Percentiles rank a stretch among this genome's conserved stretches.
These are phyloP conservation scores for Nomada lathburiana DNA, from an alignment of 2,888 invertebrate genomes.

Conservation along the genomic window DNA sequence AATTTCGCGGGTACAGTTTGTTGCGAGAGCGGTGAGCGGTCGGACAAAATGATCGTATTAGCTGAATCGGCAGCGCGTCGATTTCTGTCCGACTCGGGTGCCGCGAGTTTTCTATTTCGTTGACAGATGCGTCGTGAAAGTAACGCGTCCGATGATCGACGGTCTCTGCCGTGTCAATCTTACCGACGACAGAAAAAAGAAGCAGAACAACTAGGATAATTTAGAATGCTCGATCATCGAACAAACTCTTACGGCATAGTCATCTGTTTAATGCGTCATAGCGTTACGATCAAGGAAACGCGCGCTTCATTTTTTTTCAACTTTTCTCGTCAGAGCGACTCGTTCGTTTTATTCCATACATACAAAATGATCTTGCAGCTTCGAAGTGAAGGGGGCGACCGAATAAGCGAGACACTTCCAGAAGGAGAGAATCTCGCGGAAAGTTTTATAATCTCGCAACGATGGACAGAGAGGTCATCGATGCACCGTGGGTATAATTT, in stretches of 20 bases:
- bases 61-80: too few relatives aligned
- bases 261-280: not conserved
- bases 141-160: not conserved
- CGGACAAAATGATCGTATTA: not conserved
- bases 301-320: not conserved
- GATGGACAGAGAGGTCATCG: not conserved
- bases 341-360: not conserved
- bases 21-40: constrained; percentile 34
- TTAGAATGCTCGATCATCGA: constrained; percentile 7
- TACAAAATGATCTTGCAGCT: not conserved
- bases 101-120: not conserved
- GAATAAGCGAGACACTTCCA: not conserved
- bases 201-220: not conserved
- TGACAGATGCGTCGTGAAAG: constrained; percentile 4
- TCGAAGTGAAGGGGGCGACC: not conserved
- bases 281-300: not conserved
- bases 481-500: not conserved
- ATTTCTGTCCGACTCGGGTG: too few relatives aligned
- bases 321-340: not conserved
- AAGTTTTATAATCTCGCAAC: not conserved
- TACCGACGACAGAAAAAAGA: not conserved
- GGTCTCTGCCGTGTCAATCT: not conserved
- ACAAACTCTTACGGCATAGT: not conserved
- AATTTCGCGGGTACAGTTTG: not conserved
- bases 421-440: not conserved